Percentiles rank a stretch among this genome's conserved stretches.
These are phyloP conservation scores for Parauchenoglanis punctatus DNA, from an alignment of 2,797 vertebrate species.

Conservation along the genomic window DNA sequence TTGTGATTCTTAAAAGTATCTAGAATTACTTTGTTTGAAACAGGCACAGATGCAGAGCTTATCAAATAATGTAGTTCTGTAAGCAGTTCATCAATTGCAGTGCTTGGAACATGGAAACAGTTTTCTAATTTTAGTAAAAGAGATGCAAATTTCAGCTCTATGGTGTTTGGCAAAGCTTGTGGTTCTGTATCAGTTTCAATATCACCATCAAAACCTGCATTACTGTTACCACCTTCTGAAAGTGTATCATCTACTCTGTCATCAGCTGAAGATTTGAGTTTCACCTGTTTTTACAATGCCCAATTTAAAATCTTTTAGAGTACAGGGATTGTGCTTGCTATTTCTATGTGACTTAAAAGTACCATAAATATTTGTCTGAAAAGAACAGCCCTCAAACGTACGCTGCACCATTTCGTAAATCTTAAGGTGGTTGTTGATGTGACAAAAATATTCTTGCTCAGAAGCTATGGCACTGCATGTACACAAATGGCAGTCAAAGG, in stretches of 20 bases:
- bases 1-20: background rate
- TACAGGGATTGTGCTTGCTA: background rate
- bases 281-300: background rate
- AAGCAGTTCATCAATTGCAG: background rate
- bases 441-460: background rate
- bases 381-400: background rate
- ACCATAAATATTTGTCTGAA: slow-evolving; percentile 10
- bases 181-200: background rate
- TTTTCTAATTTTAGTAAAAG: background rate
- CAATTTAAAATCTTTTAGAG: background rate
- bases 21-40: background rate
- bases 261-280: no score
- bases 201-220: background rate
- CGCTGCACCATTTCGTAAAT: background rate
- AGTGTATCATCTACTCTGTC: background rate
- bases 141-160: background rate
- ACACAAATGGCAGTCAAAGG: background rate
- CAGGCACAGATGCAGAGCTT: background rate
- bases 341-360: background rate
- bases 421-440: background rate
- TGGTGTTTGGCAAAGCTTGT: background rate
- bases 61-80: background rate
- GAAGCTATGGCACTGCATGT: background rate
- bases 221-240: no score
- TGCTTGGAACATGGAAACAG: background rate